Evolutionary conservation across 1,140 invertebrate genomes (phyloP).

Genomic region (Papilio xuthus): DNA sequence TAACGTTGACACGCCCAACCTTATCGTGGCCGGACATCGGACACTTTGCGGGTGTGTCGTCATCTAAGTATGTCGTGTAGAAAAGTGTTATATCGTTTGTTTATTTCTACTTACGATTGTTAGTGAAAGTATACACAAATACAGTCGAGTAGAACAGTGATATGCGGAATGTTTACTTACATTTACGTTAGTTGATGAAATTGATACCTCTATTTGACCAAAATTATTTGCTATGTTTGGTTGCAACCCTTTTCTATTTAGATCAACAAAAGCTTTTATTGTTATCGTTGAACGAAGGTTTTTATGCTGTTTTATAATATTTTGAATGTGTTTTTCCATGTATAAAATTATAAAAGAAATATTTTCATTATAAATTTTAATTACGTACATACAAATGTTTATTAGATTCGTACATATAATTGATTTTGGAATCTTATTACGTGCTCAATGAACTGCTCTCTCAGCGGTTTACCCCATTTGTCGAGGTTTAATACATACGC

Average conservation of each 20-base stretch:
- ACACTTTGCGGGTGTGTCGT: constrained; percentile 27
- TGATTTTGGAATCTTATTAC: not conserved
- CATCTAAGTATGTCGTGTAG: constrained; percentile 19
- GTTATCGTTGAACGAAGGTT: no score
- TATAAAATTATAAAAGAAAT: not conserved
- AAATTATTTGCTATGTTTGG: not conserved
- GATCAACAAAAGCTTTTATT: no score
- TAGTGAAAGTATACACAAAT: not conserved
- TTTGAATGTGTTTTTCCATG: no score
- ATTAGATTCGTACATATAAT: not conserved
- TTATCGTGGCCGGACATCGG: constrained; percentile 16
- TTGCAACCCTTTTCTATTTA: no score
- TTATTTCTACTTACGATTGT: constrained; percentile 2
- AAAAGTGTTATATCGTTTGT: constrained; percentile 12
- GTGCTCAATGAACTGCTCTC: constrained; percentile 6
- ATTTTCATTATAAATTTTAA: not conserved
- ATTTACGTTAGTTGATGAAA: not conserved
- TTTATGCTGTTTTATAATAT: no score
- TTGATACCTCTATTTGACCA: not conserved
- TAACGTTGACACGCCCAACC: constrained; percentile 15
- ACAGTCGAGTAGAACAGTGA: constrained; percentile 5
- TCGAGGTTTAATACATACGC: not conserved
- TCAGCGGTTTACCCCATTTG: constrained; percentile 6
- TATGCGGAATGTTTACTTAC: not conserved
- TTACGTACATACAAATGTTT: not conserved